Evolutionary conservation across 2,888 invertebrate species (phyloP), one percentile per base, ranked within the genome.

Genomic region (Lamellibrachia satsuma): DNA sequence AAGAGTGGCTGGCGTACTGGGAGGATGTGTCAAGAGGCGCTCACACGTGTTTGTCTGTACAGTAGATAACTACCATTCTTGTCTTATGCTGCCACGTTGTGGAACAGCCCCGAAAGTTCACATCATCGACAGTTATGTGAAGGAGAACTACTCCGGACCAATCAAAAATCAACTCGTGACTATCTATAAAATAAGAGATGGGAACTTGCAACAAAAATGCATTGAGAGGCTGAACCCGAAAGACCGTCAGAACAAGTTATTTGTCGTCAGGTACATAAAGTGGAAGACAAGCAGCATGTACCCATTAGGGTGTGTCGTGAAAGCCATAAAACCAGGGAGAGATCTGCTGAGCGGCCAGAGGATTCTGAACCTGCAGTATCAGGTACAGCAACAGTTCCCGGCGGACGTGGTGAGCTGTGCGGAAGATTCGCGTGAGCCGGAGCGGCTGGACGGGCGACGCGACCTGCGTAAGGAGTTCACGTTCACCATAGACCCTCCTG

Each of bases 401-500:
- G 22, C 75, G 75, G 22, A 22, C 22, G 75, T 75, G 6, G 11
- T 52, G 22, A 39, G 9, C 27, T 92, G 93, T 27, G 91, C 93
- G 7, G 94, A 94, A n/a, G 93, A 94, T 1, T 91, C 92, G 7
- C 90, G 94, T 39, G 95, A 95, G 92, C 93, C 94, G 9, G 93
- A 95, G 4, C 57, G 91, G 15, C 92, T 94, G 11, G 95, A 94
- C 92, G 94, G 95, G 60, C 95, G 97, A 8, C 93, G 95, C 52
- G 97, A 97, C 94, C 96, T 96, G 92, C 96, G 97, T 91, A 95
- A 96, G 15, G 15, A 97, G 98, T 93, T 98, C 95, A 97, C 99
- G 92, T 99, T 99, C 95, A 99, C 99, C 0, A 99, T 99, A 94
- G 99, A 99, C 97, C 99, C 99, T 6, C 97, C 97, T 52, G 98